Conservation (phyloP, 2,888 invertebrate species). For the Drosophila subsilvestris region DNA sequence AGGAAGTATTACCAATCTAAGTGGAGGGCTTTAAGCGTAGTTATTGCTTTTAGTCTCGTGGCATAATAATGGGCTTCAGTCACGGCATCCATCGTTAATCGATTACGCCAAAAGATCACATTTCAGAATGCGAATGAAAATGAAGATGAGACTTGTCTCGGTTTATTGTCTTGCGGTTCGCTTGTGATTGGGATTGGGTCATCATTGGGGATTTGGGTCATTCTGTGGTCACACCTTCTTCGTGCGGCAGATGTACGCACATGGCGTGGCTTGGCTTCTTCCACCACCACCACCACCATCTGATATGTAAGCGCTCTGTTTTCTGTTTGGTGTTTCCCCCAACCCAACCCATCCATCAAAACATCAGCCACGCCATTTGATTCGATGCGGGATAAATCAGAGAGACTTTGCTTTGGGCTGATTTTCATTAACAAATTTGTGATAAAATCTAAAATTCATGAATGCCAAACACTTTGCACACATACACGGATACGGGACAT, state of each 20-base stretch:
- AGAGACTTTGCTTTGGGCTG: conserved; percentile 2
- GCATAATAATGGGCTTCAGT: conserved; percentile 24
- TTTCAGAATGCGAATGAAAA: conserved; percentile 7
- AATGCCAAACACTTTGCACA: neutral
- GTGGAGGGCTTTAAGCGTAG: neutral
- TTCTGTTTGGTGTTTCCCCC: conserved; percentile 8
- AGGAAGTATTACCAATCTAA: neutral
- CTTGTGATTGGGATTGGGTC: conserved; percentile 22
- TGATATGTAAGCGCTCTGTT: conserved; percentile 21
- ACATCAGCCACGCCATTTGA: conserved; percentile 47
- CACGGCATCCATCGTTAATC: conserved; percentile 38
- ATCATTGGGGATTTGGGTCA: conserved; percentile 40
- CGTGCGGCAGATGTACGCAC: conserved; percentile 18
- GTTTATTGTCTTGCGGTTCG: conserved; percentile 37
- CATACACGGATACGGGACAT: neutral
- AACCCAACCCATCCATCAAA: conserved; percentile 65
- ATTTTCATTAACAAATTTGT: conserved; percentile 30
- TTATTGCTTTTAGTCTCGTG: conserved; percentile 16
- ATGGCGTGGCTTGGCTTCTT: conserved; percentile 10
- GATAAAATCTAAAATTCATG: conserved; percentile 17
- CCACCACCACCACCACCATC: conserved; percentile 4
- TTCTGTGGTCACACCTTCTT: conserved; percentile 36
- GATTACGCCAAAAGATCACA: conserved; percentile 27
- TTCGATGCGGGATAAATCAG: conserved; percentile 57
- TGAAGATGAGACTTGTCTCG: conserved; percentile 31